Percentiles rank a stretch among this genome's conserved stretches.
phyloP scores from a whole-genome alignment of 2,113 vertebrate species.

The Crotalus horridus region DNA sequence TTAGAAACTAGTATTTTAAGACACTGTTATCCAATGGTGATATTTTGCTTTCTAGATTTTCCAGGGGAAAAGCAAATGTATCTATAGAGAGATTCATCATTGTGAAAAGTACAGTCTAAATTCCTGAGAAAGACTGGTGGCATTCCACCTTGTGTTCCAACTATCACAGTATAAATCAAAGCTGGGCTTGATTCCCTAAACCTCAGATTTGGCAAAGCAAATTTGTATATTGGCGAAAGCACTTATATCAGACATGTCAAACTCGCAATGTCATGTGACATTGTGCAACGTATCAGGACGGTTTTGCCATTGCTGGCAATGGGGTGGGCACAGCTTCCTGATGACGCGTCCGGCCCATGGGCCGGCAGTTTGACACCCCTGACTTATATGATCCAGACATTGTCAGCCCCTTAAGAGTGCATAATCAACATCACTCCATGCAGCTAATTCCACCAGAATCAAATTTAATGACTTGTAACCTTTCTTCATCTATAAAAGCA shows the following conservation, averaged over 20 bases:
- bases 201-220: not conserved
- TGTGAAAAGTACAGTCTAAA: not conserved
- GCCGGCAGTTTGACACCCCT: too few species aligned
- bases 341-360: too few species aligned
- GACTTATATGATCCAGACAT: not conserved
- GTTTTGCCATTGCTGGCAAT: too few species aligned
- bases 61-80: not conserved
- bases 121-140: not conserved
- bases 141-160: not conserved
- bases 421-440: not conserved
- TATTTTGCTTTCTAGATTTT: not conserved
- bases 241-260: not conserved
- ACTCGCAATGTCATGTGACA: too few species aligned
- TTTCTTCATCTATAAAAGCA: not conserved
- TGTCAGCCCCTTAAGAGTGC: not conserved
- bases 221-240: not conserved
- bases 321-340: too few species aligned
- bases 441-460: not conserved
- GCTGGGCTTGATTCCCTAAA: not conserved
- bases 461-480: not conserved
- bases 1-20: not conserved
- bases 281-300: too few species aligned
- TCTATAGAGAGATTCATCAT: not conserved
- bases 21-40: not conserved
- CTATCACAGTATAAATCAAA: not conserved